Conservation (phyloP, 2,797 vertebrate species). For the Squalus acanthias region DNA sequence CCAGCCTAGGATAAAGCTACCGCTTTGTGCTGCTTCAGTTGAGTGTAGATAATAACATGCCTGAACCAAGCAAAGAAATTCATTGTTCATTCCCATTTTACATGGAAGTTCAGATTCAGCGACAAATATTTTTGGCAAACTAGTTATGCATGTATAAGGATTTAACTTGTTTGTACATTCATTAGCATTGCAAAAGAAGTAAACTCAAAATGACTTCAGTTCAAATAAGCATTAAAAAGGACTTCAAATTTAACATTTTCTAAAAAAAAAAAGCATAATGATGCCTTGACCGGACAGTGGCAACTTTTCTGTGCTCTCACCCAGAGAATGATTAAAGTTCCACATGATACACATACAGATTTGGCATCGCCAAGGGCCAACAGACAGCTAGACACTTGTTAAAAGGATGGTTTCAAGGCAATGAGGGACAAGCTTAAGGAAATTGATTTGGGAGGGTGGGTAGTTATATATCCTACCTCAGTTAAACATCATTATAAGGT, state of each 20-base stretch:
- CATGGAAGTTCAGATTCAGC: background rate
- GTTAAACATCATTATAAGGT: background rate
- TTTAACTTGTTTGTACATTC: background rate
- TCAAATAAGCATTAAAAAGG: background rate
- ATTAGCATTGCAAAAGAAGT: background rate
- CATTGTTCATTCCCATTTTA: background rate
- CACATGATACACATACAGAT: background rate
- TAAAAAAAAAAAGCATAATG: background rate
- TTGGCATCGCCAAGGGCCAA: background rate
- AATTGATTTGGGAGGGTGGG: background rate
- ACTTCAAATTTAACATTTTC: background rate
- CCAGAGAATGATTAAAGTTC: background rate
- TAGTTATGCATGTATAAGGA: background rate
- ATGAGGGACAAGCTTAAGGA: background rate
- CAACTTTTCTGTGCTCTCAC: background rate
- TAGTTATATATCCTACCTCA: background rate
- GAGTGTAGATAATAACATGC: background rate
- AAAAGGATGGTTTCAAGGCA: background rate
- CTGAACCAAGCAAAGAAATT: background rate
- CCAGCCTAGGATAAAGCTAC: background rate
- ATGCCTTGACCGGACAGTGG: background rate
- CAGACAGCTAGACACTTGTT: background rate
- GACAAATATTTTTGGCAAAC: conserved; percentile 17
- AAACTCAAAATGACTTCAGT: background rate
- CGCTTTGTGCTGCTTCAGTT: background rate